Percentiles rank a stretch among this genome's conserved stretches.
These are phyloP conservation scores for Diglossa cyanea DNA, from an alignment of 2,797 vertebrate genomes.

Conservation along the genomic window DNA sequence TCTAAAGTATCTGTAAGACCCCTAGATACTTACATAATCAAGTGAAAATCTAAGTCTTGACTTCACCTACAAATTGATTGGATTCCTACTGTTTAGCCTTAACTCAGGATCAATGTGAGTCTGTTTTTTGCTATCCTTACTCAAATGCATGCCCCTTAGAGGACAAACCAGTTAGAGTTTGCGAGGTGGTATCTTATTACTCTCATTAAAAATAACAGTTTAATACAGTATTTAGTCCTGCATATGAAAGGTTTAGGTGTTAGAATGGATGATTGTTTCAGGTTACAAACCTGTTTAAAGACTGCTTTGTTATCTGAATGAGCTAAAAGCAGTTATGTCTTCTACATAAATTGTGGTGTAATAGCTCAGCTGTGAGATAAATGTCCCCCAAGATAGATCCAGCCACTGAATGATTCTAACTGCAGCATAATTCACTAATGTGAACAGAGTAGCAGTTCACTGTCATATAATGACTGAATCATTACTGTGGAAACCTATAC, in stretches of 20 bases:
- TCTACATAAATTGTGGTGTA: background rate
- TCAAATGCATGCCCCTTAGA: background rate
- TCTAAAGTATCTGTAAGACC: background rate
- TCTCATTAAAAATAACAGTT: background rate
- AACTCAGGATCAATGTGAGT: background rate
- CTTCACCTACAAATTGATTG: background rate
- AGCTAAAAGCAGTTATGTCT: background rate
- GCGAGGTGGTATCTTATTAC: background rate
- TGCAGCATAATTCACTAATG: background rate
- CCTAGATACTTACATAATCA: background rate
- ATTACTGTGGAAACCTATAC: background rate
- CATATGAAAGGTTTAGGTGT: background rate
- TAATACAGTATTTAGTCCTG: background rate
- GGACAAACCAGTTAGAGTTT: background rate
- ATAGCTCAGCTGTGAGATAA: background rate
- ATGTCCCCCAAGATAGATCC: background rate
- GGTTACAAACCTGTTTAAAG: background rate
- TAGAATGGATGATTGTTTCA: background rate
- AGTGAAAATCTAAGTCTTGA: background rate
- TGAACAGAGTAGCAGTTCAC: background rate
- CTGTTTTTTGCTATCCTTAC: background rate
- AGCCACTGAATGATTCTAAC: background rate
- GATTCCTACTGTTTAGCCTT: background rate
- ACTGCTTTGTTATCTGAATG: background rate
- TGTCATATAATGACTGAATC: background rate